phyloP scores from a whole-genome alignment of 2,113 vertebrate genomes.

The Colinus virginianus region DNA sequence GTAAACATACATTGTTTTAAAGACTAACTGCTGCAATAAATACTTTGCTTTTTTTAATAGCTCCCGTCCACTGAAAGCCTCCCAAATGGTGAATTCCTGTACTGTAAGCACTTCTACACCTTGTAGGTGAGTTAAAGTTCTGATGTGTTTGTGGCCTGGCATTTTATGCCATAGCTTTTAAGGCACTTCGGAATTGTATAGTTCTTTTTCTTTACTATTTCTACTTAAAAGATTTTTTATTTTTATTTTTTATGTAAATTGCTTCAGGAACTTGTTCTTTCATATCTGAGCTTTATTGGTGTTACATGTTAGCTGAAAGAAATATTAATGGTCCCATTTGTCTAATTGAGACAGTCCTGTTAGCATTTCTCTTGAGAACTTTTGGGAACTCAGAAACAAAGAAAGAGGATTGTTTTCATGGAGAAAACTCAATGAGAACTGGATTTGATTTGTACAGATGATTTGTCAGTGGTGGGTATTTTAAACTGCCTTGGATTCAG shows the following conservation, averaged over 20 bases:
- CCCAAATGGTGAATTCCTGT: conserved; percentile 89
- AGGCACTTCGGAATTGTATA: neutral
- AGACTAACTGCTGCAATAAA: conserved; percentile 56
- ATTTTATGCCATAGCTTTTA: neutral
- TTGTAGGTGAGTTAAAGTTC: conserved; percentile 83
- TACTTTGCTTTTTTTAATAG: conserved; percentile 79
- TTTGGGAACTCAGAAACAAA: neutral
- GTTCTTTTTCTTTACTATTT: neutral
- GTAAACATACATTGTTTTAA: conserved; percentile 14
- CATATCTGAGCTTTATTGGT: conserved; percentile 10
- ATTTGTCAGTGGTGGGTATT: neutral
- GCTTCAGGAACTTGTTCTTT: conserved; percentile 14
- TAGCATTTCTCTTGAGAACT: neutral
- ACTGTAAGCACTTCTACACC: conserved; percentile 81
- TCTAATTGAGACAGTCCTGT: neutral
- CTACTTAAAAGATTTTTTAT: neutral
- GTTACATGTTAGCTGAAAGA: neutral
- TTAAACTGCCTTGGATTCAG: neutral
- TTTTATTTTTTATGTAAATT: neutral
- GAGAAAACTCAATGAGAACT: neutral
- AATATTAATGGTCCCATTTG: neutral
- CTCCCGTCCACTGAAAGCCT: conserved; percentile 90
- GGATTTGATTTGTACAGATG: neutral
- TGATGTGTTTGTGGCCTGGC: conserved; percentile 30
- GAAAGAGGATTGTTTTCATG: neutral